phyloP scores from a whole-genome alignment of 2,113 vertebrate species.

The human region DNA sequence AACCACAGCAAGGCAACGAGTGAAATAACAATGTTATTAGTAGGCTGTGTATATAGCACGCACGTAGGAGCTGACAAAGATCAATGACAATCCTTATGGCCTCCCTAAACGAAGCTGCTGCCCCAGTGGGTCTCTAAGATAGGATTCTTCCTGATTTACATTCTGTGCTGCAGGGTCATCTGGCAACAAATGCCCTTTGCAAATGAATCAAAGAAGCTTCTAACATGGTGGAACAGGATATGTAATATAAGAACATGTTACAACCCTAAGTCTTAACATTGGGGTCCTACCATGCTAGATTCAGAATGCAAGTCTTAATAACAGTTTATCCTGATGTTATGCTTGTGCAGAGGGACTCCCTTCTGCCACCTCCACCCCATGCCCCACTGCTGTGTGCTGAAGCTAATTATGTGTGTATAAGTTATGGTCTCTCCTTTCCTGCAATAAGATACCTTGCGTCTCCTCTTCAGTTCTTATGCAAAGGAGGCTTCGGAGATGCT shows the following conservation, averaged over 20 bases:
- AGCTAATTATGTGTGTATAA: not conserved
- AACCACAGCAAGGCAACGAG: not conserved
- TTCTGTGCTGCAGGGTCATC: not conserved
- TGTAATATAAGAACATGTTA: not conserved
- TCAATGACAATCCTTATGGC: not conserved
- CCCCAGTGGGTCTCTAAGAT: not conserved
- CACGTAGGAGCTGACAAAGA: not conserved
- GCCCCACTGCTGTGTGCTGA: not conserved
- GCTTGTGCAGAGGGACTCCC: not conserved
- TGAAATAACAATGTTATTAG: not conserved
- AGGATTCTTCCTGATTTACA: not conserved
- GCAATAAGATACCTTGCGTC: not conserved
- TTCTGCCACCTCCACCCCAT: not conserved
- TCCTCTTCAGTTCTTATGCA: not conserved
- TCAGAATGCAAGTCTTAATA: not conserved
- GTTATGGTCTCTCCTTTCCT: not conserved
- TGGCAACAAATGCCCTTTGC: not conserved
- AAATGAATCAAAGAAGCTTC: not conserved
- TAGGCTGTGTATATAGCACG: not conserved
- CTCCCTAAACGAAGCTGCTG: not conserved
- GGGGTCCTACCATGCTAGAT: not conserved
- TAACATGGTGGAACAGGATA: not conserved
- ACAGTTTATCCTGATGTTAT: not conserved
- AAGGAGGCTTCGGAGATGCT: not conserved
- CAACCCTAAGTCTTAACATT: not conserved